Evolutionary conservation across 2,888 invertebrate genomes (phyloP), one percentile per base, ranked within the genome.

Genomic region (Hirtodrosophila trivittata): DNA sequence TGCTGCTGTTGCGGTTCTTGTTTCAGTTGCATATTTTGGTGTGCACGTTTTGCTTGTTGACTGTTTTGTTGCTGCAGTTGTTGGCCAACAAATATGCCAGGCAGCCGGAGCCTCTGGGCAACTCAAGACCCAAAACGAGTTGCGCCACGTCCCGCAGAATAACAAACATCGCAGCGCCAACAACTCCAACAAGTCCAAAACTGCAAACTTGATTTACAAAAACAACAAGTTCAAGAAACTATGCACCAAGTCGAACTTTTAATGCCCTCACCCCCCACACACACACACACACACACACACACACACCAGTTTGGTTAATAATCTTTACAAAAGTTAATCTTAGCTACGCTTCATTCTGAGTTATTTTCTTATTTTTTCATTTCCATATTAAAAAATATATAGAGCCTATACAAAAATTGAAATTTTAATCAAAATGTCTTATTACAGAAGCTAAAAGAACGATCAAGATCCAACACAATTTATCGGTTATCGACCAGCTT

Each of bases 1-100:
- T 41, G 50, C 14, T 47, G 37, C 33, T 62, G 52, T 52, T 73
- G 70, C 70, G 67, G 67, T 75, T 81, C 70, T 84, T 84, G 65
- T 85, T 84, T 82, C 82, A 81, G 82, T 78, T 78, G 77, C 85
- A 78, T 80, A 75, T 80, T 80, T 85, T 73, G 83, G 65, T 58
- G 45, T 77, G 83, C 77, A 85, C 85, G 85, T 85, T 85, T 78
- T 82, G 82, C 77, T 84, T 81, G 77, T 85, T 80, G 80, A 56
- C 64, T 62, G 64, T 46, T 62, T 65, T 39, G 28, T n/a, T 57
- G 64, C 37, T 37, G 70, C 25, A 28, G 43, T 56, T 73, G 62
- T 50, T 63, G 80, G 62, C 71, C 82, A 77, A 77, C 82, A 84
- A 84, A 84, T 78, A 85, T 81, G 82, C 85, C 78, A 78, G 57